These are phyloP conservation scores for Nylanderia fulva DNA, from an alignment of 1,140 invertebrate genomes.

Conservation along the genomic window DNA sequence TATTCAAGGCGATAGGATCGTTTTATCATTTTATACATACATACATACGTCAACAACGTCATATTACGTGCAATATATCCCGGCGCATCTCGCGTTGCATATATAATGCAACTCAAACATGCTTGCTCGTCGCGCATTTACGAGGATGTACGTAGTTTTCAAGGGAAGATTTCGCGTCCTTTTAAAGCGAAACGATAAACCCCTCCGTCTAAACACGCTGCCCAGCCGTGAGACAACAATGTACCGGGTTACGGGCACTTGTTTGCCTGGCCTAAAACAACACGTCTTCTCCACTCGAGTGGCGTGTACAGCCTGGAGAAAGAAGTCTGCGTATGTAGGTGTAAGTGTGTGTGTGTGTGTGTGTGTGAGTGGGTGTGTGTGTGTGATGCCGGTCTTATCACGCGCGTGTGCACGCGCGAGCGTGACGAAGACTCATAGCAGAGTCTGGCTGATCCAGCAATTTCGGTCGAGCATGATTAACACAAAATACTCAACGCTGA, in stretches of 20 bases:
- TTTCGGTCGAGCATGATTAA: slow-evolving; percentile 33
- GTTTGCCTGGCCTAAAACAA: slow-evolving; percentile 73
- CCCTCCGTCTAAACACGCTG: background rate
- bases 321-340: slow-evolving; percentile 16
- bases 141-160: slow-evolving; percentile 6
- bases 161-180: slow-evolving; percentile 14
- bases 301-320: background rate
- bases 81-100: background rate
- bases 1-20: too few relatives aligned
- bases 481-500: slow-evolving; percentile 3
- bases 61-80: background rate
- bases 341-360: background rate
- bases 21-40: background rate
- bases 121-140: background rate
- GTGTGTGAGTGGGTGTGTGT: background rate
- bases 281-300: slow-evolving; percentile 50
- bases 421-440: background rate
- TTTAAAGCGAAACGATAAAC: slow-evolving; percentile 43
- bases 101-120: background rate
- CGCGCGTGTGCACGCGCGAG: background rate
- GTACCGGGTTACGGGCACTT: slow-evolving; percentile 45
- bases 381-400: slow-evolving; percentile 58
- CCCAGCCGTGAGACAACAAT: slow-evolving; percentile 1
- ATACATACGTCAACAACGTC: slow-evolving; percentile 12
- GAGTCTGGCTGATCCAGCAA: background rate